These are phyloP conservation scores for Ictalurus furcatus DNA, from an alignment of 2,113 vertebrate genomes.

Conservation along the genomic window DNA sequence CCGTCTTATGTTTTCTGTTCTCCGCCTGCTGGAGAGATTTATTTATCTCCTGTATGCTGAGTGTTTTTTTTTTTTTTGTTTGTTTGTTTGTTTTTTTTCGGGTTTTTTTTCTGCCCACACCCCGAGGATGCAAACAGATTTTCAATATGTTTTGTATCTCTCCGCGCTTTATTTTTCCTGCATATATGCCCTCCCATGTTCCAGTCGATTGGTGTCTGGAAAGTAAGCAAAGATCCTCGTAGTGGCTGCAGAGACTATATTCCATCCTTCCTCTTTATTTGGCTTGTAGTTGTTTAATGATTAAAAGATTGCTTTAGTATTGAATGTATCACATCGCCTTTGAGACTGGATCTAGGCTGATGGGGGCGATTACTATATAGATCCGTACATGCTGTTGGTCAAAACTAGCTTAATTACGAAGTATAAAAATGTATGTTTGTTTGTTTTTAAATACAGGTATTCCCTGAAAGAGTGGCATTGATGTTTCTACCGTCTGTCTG, in stretches of 20 bases:
- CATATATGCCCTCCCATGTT: background rate
- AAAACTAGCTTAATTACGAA: background rate
- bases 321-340: background rate
- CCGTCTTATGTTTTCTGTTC: constrained; percentile 34
- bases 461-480: background rate
- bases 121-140: background rate
- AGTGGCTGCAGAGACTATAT: no score
- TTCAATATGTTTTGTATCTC: constrained; percentile 1
- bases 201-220: background rate
- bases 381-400: background rate
- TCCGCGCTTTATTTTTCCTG: background rate
- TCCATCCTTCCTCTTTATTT: background rate
- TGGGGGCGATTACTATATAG: background rate
- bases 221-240: background rate
- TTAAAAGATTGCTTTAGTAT: constrained; percentile 4
- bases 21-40: background rate
- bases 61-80: background rate
- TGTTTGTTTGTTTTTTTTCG: no score
- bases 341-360: background rate
- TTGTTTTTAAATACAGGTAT: background rate
- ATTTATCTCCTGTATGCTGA: constrained; percentile 20
- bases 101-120: constrained; percentile 2
- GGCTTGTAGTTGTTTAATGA: background rate
- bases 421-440: background rate
- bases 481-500: background rate